Conservation (phyloP, 2,888 invertebrate genomes). For the Polydrusus cervinus region DNA sequence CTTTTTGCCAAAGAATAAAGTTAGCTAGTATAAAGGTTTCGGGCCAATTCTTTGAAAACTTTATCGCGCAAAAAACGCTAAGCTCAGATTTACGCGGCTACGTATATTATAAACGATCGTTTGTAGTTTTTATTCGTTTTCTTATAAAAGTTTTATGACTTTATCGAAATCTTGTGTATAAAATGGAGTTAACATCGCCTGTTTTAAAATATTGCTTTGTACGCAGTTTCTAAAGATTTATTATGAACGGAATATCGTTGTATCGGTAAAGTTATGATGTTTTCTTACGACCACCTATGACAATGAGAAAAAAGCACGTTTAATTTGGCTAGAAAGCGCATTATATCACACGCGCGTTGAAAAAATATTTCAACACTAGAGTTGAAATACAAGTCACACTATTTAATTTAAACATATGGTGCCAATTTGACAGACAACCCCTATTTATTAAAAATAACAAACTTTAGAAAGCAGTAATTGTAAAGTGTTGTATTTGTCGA, state of each 20-base stretch:
- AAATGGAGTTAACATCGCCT: slow-evolving; percentile 26
- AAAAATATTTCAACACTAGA: no score
- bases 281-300: background rate
- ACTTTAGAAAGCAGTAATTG: no score
- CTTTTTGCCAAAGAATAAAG: slow-evolving; percentile 48
- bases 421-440: no score
- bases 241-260: background rate
- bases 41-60: slow-evolving; percentile 48
- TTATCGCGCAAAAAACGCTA: slow-evolving; percentile 51
- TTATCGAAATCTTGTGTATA: slow-evolving; percentile 42
- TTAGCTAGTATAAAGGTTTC: slow-evolving; percentile 52
- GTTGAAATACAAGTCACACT: no score
- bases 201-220: slow-evolving; percentile 14
- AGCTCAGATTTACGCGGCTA: slow-evolving; percentile 50
- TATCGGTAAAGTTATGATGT: background rate
- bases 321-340: no score
- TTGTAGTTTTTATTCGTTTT: slow-evolving; percentile 47
- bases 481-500: no score
- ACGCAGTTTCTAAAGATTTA: background rate
- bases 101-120: slow-evolving; percentile 53
- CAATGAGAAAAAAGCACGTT: no score
- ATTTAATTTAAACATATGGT: no score
- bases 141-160: slow-evolving; percentile 40
- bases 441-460: no score
- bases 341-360: no score